Conservation (phyloP, 2,113 vertebrate genomes). For the Mirza zaza region DNA sequence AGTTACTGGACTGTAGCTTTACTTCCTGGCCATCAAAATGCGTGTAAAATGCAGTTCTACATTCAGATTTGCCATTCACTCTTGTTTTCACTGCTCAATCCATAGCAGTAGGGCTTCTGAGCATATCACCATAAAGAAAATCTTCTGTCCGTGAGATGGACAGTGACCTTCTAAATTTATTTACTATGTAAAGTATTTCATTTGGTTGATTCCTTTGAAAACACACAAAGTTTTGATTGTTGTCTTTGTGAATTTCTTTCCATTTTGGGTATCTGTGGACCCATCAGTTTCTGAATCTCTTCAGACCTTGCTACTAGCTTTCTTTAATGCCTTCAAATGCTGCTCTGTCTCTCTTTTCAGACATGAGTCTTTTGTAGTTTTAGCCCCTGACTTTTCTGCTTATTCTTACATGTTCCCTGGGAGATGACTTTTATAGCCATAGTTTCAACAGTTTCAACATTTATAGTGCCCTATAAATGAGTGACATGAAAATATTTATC, state of each 20-base stretch:
- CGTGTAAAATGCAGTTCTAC: not conserved
- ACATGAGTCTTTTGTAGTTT: not conserved
- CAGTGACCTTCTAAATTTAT: not conserved
- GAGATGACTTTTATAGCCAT: not conserved
- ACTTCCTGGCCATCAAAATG: not conserved
- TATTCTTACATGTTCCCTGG: not conserved
- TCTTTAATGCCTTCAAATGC: not conserved
- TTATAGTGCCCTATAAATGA: not conserved
- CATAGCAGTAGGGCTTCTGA: not conserved
- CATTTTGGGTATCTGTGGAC: not conserved
- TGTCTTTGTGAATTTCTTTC: not conserved
- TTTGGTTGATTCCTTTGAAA: not conserved
- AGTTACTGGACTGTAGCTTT: not conserved
- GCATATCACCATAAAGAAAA: not conserved
- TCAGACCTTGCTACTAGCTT: not conserved
- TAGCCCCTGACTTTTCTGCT: not conserved
- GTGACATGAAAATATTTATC: not conserved
- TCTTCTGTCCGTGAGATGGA: not conserved
- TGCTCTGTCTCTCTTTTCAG: not conserved
- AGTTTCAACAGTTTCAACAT: not conserved
- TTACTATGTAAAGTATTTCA: not conserved
- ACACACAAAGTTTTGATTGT: not conserved
- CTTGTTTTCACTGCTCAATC: not conserved
- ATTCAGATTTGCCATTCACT: not conserved
- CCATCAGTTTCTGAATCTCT: not conserved